Percentiles rank a stretch among this genome's conserved stretches.
Conservation (phyloP, 2,797 vertebrate genomes). For the Aselliscus stoliczkanus region DNA sequence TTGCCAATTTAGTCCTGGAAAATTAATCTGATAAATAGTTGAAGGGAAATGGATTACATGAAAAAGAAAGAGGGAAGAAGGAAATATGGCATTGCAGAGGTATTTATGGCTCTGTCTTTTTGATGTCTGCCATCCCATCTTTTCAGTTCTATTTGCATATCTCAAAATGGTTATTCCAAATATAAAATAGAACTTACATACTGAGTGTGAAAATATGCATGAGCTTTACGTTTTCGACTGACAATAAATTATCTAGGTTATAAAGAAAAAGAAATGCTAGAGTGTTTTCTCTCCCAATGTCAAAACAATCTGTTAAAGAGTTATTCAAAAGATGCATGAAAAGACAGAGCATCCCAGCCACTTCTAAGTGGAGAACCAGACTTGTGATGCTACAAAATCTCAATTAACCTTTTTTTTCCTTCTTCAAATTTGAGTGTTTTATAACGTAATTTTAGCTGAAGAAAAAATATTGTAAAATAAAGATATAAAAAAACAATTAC, state of each 20-base stretch:
- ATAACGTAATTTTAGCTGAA: background rate
- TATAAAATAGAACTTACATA: background rate
- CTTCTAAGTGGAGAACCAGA: background rate
- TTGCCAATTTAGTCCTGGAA: background rate
- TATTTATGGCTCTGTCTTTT: background rate
- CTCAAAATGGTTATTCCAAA: background rate
- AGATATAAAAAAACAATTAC: background rate
- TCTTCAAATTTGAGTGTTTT: background rate
- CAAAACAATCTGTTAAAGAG: background rate
- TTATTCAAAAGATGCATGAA: background rate
- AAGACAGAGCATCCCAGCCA: background rate
- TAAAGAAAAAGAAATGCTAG: background rate
- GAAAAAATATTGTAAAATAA: background rate
- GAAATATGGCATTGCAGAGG: rapidly evolving
- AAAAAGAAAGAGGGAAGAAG: background rate
- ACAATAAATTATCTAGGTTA: background rate
- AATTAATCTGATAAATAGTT: background rate
- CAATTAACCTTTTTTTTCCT: background rate
- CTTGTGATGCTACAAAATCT: background rate
- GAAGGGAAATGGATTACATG: background rate
- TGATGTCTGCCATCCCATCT: background rate
- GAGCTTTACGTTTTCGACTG: background rate
- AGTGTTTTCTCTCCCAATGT: background rate
- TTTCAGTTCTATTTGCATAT: background rate
- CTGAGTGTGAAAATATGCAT: background rate